phyloP scores from a whole-genome alignment of 2,797 vertebrate genomes.

The Leptatherina wallacei region DNA sequence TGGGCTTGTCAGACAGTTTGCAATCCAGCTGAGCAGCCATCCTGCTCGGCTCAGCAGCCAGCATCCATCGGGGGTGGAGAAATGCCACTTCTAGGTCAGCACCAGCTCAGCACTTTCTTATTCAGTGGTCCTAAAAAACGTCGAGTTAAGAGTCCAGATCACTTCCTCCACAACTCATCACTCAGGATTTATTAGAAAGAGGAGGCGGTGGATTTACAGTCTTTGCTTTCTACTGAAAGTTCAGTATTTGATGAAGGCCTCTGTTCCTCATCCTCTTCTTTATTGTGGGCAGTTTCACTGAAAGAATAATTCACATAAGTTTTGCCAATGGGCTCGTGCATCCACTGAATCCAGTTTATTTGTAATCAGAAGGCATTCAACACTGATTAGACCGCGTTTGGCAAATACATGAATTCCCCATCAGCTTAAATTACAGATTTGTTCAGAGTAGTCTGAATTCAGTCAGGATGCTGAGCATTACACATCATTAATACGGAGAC shows the following conservation, averaged over 20 bases:
- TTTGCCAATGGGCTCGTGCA: too few species aligned
- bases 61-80: conserved; percentile 16
- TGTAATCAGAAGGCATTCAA: neutral
- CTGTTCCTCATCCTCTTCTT: neutral
- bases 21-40: conserved; percentile 22
- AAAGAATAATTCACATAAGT: too few species aligned
- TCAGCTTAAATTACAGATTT: conserved; percentile 7
- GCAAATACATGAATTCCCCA: neutral
- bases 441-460: neutral
- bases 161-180: conserved; percentile 49
- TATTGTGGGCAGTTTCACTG: neutral
- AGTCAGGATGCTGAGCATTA: conserved; percentile 3
- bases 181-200: conserved; percentile 50
- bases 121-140: conserved; percentile 48
- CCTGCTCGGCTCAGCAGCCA: conserved; percentile 45
- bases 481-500: conserved; percentile 17
- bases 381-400: conserved; percentile 10
- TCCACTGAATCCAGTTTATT: too few species aligned
- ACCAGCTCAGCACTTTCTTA: conserved; percentile 69
- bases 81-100: conserved; percentile 55
- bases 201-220: conserved; percentile 33
- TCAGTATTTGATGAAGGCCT: neutral
- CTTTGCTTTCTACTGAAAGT: conserved; percentile 17
- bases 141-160: conserved; percentile 42
- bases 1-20: conserved; percentile 17